Evolutionary conservation across 2,888 invertebrate species (phyloP).

Genomic region (Camponotus fellah): DNA sequence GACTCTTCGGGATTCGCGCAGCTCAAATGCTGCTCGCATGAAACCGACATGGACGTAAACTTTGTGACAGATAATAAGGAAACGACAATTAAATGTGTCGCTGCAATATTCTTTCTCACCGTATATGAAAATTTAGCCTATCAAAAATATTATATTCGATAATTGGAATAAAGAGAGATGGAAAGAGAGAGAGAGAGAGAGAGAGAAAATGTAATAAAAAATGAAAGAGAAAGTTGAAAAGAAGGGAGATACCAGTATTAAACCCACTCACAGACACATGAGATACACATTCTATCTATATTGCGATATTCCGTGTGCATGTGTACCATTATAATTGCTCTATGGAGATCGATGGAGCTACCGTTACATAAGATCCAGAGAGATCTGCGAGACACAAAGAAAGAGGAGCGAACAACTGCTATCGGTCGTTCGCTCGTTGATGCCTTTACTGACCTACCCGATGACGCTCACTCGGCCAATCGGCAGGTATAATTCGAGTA

Average conservation of each 20-base stretch:
- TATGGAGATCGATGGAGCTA: background rate
- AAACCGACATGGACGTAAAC: background rate
- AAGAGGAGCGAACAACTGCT: slow-evolving; percentile 8
- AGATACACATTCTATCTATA: background rate
- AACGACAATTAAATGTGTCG: slow-evolving; percentile 8
- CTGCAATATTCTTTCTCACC: background rate
- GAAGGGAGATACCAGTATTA: background rate
- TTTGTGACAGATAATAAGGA: background rate
- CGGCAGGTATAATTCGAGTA: slow-evolving; percentile 20
- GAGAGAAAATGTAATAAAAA: background rate
- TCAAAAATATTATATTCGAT: background rate
- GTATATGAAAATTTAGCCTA: background rate
- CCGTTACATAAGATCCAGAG: slow-evolving; percentile 13
- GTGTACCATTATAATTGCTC: background rate
- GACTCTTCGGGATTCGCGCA: background rate
- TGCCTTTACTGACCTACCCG: slow-evolving; percentile 53
- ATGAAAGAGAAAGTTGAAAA: background rate
- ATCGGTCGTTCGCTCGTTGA: background rate
- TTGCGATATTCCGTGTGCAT: background rate
- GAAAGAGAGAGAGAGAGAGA: background rate
- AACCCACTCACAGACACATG: background rate
- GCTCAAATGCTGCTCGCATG: background rate
- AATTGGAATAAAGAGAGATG: background rate
- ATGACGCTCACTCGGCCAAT: slow-evolving; percentile 25
- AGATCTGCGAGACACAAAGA: background rate